Evolutionary conservation across 64 coral and sea anemone genomes (phyloP).

Genomic region (Hydrozoanthus tunicans): DNA sequence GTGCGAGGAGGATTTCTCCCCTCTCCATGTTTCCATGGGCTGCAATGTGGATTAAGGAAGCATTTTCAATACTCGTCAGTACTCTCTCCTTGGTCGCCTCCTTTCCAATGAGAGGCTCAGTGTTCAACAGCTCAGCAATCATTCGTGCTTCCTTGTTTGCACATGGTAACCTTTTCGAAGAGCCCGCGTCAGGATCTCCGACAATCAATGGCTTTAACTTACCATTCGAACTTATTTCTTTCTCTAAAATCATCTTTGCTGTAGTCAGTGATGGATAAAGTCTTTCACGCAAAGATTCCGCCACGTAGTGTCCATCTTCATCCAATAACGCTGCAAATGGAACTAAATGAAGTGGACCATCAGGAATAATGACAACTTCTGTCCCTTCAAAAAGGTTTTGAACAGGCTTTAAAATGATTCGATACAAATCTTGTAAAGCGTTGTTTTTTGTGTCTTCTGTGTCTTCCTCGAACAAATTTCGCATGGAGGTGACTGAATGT

Average conservation of each 20-base stretch:
- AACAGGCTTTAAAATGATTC: not conserved
- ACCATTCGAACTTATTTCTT: not conserved
- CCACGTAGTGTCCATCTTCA: not conserved
- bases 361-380: constrained; percentile 13
- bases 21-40: not conserved
- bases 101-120: not conserved
- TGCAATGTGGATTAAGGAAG: not conserved
- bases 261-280: constrained; percentile 5
- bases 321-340: constrained; percentile 41
- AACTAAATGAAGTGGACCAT: constrained; percentile 11
- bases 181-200: not conserved
- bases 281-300: not conserved
- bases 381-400: not conserved
- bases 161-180: not conserved
- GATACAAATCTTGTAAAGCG: not conserved
- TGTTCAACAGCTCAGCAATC: not conserved
- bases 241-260: constrained; percentile 21
- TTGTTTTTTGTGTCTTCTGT: not conserved
- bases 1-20: not conserved
- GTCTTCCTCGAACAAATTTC: not conserved
- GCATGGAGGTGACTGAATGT: too few relatives aligned
- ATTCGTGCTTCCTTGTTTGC: not conserved
- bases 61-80: not conserved
- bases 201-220: not conserved
- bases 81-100: not conserved